Percentiles rank a stretch among this genome's conserved stretches.
Evolutionary conservation across 2,113 vertebrate species (phyloP).

Genomic region (Taxidea taxus): DNA sequence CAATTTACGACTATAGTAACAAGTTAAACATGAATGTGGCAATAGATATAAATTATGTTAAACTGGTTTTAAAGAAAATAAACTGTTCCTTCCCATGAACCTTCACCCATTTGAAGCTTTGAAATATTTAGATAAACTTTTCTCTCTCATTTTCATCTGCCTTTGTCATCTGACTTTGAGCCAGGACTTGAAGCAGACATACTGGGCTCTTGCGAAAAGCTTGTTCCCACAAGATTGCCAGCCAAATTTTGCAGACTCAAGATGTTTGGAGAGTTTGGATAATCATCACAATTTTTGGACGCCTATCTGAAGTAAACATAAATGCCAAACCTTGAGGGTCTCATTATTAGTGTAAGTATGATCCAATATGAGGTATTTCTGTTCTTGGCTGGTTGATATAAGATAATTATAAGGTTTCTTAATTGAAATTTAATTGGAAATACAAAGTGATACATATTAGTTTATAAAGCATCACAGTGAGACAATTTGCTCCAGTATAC

Average conservation of each 20-base stretch:
- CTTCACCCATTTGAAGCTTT: slow-evolving; percentile 46
- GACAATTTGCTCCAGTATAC: slow-evolving; percentile 36
- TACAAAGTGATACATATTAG: slow-evolving; percentile 28
- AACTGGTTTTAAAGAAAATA: slow-evolving; percentile 47
- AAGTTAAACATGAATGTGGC: slow-evolving; percentile 17
- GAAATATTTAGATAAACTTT: slow-evolving; percentile 58
- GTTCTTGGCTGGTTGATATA: slow-evolving; percentile 46
- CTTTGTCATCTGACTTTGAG: slow-evolving; percentile 54
- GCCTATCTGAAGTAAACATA: slow-evolving; percentile 40
- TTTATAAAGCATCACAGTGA: slow-evolving; percentile 48
- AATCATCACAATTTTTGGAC: slow-evolving; percentile 61
- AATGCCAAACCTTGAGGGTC: slow-evolving; percentile 67
- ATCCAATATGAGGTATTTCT: slow-evolving; percentile 65
- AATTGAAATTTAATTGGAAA: slow-evolving; percentile 63
- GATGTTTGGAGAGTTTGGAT: slow-evolving; percentile 60
- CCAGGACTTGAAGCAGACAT: slow-evolving; percentile 60
- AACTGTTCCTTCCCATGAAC: slow-evolving; percentile 35
- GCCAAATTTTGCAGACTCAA: slow-evolving; percentile 70
- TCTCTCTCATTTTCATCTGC: slow-evolving; percentile 51
- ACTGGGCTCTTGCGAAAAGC: slow-evolving; percentile 39
- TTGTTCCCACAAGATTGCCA: slow-evolving; percentile 61
- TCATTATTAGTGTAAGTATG: slow-evolving; percentile 62
- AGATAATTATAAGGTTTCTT: slow-evolving; percentile 57
- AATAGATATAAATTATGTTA: slow-evolving; percentile 34
- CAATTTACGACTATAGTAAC: slow-evolving; percentile 47